phyloP scores from a whole-genome alignment of 1,140 invertebrate species.

The Pararge aegeria region DNA sequence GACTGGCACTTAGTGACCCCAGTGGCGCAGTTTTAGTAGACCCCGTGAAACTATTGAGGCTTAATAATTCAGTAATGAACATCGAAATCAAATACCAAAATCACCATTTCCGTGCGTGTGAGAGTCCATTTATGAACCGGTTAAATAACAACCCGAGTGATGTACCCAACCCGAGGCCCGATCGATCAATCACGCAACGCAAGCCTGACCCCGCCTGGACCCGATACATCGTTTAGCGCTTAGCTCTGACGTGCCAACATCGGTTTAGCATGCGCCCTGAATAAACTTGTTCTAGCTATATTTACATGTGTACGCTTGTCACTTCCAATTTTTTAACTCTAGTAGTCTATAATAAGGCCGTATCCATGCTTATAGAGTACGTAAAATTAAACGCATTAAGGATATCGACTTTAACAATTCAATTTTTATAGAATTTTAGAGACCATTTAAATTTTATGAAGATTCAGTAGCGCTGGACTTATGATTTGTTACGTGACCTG shows the following conservation, averaged over 20 bases:
- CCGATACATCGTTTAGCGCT: slow-evolving; percentile 5
- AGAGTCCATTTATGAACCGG: slow-evolving; percentile 2
- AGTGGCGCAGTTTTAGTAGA: too few species aligned
- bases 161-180: background rate
- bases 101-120: slow-evolving; percentile 7
- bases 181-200: slow-evolving; percentile 6
- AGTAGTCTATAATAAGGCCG: background rate
- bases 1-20: too few species aligned
- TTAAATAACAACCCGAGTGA: background rate
- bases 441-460: too few species aligned
- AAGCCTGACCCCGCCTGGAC: background rate
- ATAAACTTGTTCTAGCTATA: slow-evolving; percentile 2
- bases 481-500: too few species aligned
- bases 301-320: background rate
- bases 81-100: background rate
- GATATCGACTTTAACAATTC: too few species aligned
- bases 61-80: background rate
- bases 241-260: slow-evolving; percentile 6
- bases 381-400: too few species aligned
- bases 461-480: too few species aligned
- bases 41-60: too few species aligned
- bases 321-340: background rate
- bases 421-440: too few species aligned
- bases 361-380: background rate
- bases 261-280: background rate